Base-by-base conservation (phyloP, 1,140 invertebrate genomes). In the Branchinecta lynchi region DNA sequence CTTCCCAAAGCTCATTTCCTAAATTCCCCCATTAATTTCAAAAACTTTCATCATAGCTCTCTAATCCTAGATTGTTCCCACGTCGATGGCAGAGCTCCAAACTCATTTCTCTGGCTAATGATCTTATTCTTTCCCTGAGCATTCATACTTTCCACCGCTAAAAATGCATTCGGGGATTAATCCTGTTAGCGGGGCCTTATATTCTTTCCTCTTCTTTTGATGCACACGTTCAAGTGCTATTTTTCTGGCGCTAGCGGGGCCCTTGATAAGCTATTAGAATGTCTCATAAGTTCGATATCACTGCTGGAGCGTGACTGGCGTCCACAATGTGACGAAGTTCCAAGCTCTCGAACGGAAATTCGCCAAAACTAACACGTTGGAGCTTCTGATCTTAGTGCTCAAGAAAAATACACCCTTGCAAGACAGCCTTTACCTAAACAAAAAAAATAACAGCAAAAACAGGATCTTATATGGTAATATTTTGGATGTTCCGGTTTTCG, bases 171-270 rank as follows among this genome's bases (percentile, higher is more conserved):
- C 17, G 51, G 17, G 17, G 51, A 60, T 60, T 60, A 60, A 60
- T 60, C 51, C 51, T 12, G 51, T 60, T 60, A 60, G 51, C 17
- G 51, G 51, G 17, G 51, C 12, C 51, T 60, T 60, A 60, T 60
- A 15, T 60, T 32, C 32, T 60, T 12, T 60, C 17, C 51, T 60
- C 12, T 60, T 60, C 51, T 60, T 60, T 60, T 60, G 51, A 60
- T 60, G 51, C 51, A 60, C 51, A 60, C 51, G 51, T 60, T 60
- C 51, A 60, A 60, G 51, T 60, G 51, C 51, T 60, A 60, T 60
- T 60, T 60, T 60, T 60, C 51, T 60, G 6, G 51, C 17, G 32
- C 32, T 32, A 32, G 32, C 32, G 32, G 32, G 32, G 32, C 51
- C 17, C 12, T 15, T 60, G 17, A 60, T 60, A 60, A 60, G 51